Evolutionary conservation across 2,797 vertebrate genomes (phyloP), one percentile per base, ranked within the genome.

Genomic region (Halcyon leucocephala): DNA sequence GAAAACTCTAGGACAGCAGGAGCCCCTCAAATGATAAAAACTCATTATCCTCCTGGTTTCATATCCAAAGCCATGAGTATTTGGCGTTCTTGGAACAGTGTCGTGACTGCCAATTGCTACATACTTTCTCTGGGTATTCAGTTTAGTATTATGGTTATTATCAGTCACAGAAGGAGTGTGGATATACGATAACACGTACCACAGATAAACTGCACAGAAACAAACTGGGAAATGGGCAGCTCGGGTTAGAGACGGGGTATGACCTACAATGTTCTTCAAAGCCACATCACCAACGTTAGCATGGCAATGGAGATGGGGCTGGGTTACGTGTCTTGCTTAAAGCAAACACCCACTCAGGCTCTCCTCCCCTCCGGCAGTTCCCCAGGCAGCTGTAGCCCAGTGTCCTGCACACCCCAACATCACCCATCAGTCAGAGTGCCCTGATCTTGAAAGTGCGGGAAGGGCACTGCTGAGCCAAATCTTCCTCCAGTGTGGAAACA

Each of bases 271-370:
- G 8, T 41, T 81, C 31, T 41, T 72, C 66, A 71, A 71, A 49
- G 25, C 18, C 41, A 21, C 0, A 3, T 37, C 2, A 0, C 10
- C 67, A 80, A 9, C 5, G 2, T 10, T n/a, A n/a, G 17, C 25
- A 54, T 5, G 26, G 20, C 17, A 96, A 20, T 13, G 79, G 54
- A 84, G 46, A 31, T 17, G 19, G 13, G 49, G 9, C 19, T 69
- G 71, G 16, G 60, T 66, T 66, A 69, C 7, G 12, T 3, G 2
- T 20, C 18, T 82, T 69, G 12, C 39, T 70, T 71, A 55, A 80
- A 67, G n/a, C 13, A 70, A 92, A 62, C 9, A 28, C 2, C 13
- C 28, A 16, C 18, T 87, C 0, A 0, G n/a, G 49, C 11, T 35
- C 9, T 67, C 16, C 24, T 81, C 10, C 29, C 3, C 4, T 48